Evolutionary conservation across 2,888 invertebrate genomes (phyloP).

Genomic region (Scaptodrosophila latifasciaeformis): DNA sequence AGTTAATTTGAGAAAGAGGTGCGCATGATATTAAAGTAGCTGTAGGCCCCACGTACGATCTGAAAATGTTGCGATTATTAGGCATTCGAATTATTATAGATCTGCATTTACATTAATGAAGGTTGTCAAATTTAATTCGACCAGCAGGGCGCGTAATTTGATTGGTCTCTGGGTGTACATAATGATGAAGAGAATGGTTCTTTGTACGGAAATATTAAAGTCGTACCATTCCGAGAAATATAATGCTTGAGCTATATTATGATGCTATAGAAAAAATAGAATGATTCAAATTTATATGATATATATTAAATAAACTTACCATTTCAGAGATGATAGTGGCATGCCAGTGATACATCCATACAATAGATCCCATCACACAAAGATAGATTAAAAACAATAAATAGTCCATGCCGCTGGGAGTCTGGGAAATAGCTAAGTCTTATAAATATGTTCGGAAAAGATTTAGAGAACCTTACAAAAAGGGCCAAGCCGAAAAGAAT

Average conservation of each 20-base stretch:
- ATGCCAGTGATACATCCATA: slow-evolving; percentile 71
- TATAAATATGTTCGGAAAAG: slow-evolving; percentile 8
- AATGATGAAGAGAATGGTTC: slow-evolving; percentile 55
- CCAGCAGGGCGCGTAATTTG: slow-evolving; percentile 59
- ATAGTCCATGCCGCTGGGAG: slow-evolving; percentile 59
- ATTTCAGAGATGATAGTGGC: slow-evolving; percentile 57
- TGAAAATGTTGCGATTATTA: slow-evolving; percentile 15
- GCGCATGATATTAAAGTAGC: slow-evolving; percentile 65
- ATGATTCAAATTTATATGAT: slow-evolving; percentile 5
- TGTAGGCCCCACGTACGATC: slow-evolving; percentile 69
- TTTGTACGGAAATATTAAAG: slow-evolving; percentile 49
- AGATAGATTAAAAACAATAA: slow-evolving; percentile 57
- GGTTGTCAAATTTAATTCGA: slow-evolving; percentile 60
- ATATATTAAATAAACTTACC: slow-evolving; percentile 35
- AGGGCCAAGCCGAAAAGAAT: slow-evolving; percentile 54
- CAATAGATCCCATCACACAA: slow-evolving; percentile 52
- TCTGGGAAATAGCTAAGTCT: slow-evolving; percentile 24
- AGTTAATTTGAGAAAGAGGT: slow-evolving; percentile 33
- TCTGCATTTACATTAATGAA: slow-evolving; percentile 56
- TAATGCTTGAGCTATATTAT: slow-evolving; percentile 47
- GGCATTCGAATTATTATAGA: not conserved
- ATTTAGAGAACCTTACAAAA: too few relatives aligned
- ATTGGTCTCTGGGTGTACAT: slow-evolving; percentile 53
- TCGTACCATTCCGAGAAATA: slow-evolving; percentile 65
- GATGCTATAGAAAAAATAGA: slow-evolving; percentile 39